These are phyloP conservation scores for Erebia palarica DNA, from an alignment of 2,888 invertebrate species.

Conservation along the genomic window DNA sequence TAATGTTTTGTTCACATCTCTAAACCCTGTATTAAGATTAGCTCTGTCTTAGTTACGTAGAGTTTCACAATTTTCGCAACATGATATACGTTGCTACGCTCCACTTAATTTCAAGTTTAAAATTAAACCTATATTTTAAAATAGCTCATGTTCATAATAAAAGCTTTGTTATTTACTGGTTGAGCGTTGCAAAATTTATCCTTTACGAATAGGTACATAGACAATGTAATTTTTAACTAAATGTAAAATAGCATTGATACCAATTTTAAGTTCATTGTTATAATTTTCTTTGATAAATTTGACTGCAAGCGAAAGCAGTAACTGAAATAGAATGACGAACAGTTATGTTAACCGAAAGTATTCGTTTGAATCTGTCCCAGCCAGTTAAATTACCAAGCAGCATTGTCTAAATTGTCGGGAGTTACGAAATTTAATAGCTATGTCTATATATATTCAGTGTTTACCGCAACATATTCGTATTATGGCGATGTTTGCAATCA, in stretches of 20 bases:
- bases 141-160: not conserved
- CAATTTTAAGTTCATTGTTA: not conserved
- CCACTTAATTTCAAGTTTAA: constrained; percentile 31
- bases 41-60: not conserved
- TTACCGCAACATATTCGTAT: constrained; percentile 19
- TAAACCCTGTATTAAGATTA: not conserved
- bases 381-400: constrained; percentile 3
- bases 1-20: not conserved
- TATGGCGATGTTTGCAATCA: constrained; percentile 67
- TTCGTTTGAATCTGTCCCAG: constrained; percentile 7
- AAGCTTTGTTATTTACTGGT: constrained; percentile 10
- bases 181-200: not conserved
- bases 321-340: not conserved
- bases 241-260: not conserved
- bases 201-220: not conserved
- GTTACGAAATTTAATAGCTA: constrained; percentile 6
- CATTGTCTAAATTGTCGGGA: constrained; percentile 7
- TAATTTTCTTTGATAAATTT: not conserved
- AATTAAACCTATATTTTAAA: constrained; percentile 6
- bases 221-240: not conserved
- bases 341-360: not conserved
- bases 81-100: constrained; percentile 28
- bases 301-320: not conserved
- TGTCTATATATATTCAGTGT: constrained; percentile 15
- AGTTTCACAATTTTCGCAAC: constrained; percentile 26